A percentile compares a stretch with the other conserved stretches of the same genome.
These are phyloP conservation scores for Tanytarsus gracilentus DNA, from an alignment of 2,888 invertebrate genomes.

Conservation along the genomic window DNA sequence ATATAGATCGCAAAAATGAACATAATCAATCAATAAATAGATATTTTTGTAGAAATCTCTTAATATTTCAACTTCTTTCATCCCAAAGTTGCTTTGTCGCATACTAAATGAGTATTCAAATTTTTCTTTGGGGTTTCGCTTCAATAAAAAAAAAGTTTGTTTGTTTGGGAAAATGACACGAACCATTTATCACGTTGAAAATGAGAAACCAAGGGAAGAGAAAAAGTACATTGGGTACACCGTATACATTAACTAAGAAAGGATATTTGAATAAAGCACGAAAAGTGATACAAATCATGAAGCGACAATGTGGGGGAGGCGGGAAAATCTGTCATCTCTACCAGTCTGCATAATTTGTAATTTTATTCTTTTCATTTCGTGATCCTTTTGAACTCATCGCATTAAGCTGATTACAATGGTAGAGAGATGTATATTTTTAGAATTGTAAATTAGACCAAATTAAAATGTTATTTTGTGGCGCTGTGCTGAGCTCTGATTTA, in stretches of 20 bases:
- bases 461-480: constrained; percentile 5
- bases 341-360: constrained; percentile 1
- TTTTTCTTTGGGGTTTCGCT: constrained; percentile 7
- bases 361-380: no score
- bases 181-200: constrained; percentile 14
- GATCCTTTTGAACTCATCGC: background rate
- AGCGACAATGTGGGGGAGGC: background rate
- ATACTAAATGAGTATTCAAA: constrained; percentile 27
- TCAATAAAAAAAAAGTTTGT: constrained; percentile 5
- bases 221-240: background rate
- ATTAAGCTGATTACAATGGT: constrained; percentile 14
- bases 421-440: background rate
- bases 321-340: constrained; percentile 8
- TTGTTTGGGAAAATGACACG: constrained; percentile 22
- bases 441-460: constrained; percentile 8
- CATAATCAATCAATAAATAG: no score
- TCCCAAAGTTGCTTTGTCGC: constrained; percentile 29
- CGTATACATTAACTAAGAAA: constrained; percentile 13
- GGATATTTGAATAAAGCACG: background rate
- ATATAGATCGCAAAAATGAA: no score
- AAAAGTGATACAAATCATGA: constrained; percentile 16
- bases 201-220: background rate
- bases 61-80: constrained; percentile 16
- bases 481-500: background rate
- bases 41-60: no score